phyloP scores from a whole-genome alignment of 2,888 invertebrate species.

The Heliconius hortense region DNA sequence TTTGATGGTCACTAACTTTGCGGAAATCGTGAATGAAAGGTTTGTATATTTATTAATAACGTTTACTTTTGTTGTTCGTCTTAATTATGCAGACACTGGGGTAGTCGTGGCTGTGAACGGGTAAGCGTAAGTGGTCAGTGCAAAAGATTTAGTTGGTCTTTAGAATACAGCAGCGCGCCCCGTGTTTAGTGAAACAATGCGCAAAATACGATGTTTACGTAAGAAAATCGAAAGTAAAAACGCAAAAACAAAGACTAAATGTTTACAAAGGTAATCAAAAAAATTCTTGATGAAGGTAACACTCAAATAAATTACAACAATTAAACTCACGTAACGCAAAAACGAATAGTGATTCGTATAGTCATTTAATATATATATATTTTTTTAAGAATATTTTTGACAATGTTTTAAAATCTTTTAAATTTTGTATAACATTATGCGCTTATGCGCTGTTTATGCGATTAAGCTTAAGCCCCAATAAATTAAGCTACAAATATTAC shows the following conservation, averaged over 20 bases:
- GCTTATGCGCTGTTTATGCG: no score
- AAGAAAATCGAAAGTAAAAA: slow-evolving; percentile 9
- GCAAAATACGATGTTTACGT: slow-evolving; percentile 28
- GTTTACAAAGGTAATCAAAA: no score
- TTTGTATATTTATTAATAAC: slow-evolving; percentile 21
- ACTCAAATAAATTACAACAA: no score
- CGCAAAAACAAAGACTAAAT: no score
- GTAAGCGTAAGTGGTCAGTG: slow-evolving; percentile 8
- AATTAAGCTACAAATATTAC: background rate
- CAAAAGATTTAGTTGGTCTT: slow-evolving; percentile 32
- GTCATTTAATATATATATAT: no score
- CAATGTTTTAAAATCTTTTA: background rate
- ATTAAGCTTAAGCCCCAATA: no score
- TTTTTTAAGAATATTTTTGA: background rate
- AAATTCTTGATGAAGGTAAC: no score
- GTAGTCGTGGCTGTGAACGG: background rate
- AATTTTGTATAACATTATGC: background rate
- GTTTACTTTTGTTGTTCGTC: background rate
- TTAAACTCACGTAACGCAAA: no score
- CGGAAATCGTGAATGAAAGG: slow-evolving; percentile 20
- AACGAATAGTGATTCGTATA: no score
- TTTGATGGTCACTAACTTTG: slow-evolving; percentile 17
- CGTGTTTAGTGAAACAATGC: slow-evolving; percentile 40
- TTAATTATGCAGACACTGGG: background rate
- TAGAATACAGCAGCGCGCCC: slow-evolving; percentile 37